Evolutionary conservation across 2,888 invertebrate species (phyloP), one percentile per base, ranked within the genome.

Genomic region (Sinodicranocentrus sp.): DNA sequence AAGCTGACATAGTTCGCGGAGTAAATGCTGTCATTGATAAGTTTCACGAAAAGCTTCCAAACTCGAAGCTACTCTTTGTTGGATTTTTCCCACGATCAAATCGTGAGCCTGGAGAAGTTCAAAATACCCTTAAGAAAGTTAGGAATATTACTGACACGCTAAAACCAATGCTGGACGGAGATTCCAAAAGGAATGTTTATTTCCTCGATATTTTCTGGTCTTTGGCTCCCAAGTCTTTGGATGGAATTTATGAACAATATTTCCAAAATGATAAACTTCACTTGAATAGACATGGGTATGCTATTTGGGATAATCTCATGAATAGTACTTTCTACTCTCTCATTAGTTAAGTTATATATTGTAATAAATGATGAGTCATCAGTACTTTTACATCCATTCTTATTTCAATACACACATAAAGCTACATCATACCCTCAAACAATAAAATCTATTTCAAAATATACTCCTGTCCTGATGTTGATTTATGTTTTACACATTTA

Each of bases 201-300:
- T 71, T 72, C 48, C 10, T 79, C 0, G 79, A 79, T 13, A 23
- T 79, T 13, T 79, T 79, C 26, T 71, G 39, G 52, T 48, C 39
- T 6, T 23, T 54, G 10, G 79, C 71, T 19, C 63, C 63, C 0
- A 2, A 23, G 0, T 33, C 52, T 13, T 1, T 79, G 71, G 48
- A 73, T 15, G 28, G 70, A 43, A 83, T 86, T 15, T 48, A 76
- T 39, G 39, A 72, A 1, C 68, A 73, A 28, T 67, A 61, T 10
- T 86, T 82, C 33, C n/a, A 19, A 0, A 23, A 21, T 0, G 86
- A 86, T 68, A 71, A 65, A 1, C 61, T 84, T 1, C 86, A 86
- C 57, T 54, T 82, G 10, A 86, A 71, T 39, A 2, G 1, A n/a
- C 43, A 39, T 6, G 85, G 85, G 0, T 85, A 85, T 25, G 13